phyloP scores from a whole-genome alignment of 2,113 vertebrate genomes.

The Pomatostomus ruficeps region DNA sequence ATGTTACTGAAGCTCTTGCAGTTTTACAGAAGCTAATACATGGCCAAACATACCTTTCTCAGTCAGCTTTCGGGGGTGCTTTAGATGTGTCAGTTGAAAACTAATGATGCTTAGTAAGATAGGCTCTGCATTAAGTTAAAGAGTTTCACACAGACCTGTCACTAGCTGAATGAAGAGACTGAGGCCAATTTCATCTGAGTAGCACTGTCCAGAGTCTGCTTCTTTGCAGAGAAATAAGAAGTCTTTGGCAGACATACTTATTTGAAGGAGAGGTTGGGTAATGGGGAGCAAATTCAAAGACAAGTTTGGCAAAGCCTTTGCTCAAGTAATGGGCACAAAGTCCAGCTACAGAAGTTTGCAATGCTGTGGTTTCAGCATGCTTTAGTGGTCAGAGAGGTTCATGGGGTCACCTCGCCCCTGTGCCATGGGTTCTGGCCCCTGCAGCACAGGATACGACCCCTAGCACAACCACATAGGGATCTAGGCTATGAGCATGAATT shows the following conservation, averaged over 20 bases:
- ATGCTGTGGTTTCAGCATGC: neutral
- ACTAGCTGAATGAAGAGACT: neutral
- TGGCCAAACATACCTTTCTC: neutral
- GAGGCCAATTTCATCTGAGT: neutral
- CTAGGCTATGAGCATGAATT: neutral
- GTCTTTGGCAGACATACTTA: neutral
- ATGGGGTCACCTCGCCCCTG: neutral
- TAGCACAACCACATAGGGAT: neutral
- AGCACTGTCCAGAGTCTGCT: neutral
- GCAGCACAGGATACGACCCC: neutral
- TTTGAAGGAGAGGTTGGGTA: neutral
- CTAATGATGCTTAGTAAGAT: neutral
- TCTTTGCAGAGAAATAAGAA: neutral
- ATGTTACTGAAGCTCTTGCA: neutral
- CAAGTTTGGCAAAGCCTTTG: neutral
- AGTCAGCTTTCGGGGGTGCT: neutral
- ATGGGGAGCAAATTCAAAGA: neutral
- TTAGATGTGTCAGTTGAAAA: neutral
- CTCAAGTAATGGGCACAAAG: neutral
- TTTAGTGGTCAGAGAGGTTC: neutral
- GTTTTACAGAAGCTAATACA: neutral
- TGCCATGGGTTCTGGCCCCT: fast-evolving
- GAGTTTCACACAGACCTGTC: neutral
- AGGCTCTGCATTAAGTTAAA: neutral
- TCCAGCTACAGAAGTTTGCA: neutral